A percentile compares a stretch with the other conserved stretches of the same genome.
Conservation (phyloP, 2,888 invertebrate genomes). For the Cheilosia pagana region DNA sequence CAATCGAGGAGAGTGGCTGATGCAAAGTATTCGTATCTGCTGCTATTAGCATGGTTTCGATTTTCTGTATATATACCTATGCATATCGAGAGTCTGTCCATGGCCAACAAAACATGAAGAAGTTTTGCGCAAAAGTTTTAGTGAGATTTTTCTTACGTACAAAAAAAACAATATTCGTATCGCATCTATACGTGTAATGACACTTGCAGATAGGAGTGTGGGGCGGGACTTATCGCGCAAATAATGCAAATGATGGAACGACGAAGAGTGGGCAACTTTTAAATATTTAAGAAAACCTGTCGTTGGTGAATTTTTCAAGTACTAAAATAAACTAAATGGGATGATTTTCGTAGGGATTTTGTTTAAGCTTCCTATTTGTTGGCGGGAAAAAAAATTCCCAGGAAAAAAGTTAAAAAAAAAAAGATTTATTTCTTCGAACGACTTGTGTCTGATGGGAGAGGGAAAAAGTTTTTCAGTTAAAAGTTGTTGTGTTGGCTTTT, state of each 20-base stretch:
- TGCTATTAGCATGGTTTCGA: conserved; percentile 52
- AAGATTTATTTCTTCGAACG: conserved; percentile 65
- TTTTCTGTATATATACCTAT: conserved; percentile 14
- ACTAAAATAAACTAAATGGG: conserved; percentile 41
- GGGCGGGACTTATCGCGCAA: not conserved
- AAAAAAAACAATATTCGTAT: not conserved
- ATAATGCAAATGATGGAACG: conserved; percentile 58
- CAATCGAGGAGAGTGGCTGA: not conserved
- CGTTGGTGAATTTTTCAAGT: conserved; percentile 45
- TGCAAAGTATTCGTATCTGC: conserved; percentile 13
- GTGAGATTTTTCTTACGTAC: conserved; percentile 9
- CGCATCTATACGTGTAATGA: not conserved
- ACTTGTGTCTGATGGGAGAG: conserved; percentile 48
- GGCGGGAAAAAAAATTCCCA: not conserved
- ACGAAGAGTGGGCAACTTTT: conserved; percentile 6
- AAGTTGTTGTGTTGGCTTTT: conserved; percentile 58
- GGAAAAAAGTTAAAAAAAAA: conserved; percentile 31
- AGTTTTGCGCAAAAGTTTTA: conserved; percentile 41
- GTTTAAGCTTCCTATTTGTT: conserved; percentile 31
- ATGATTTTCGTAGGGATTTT: not conserved
- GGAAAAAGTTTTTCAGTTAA: conserved; percentile 69
- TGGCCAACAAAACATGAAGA: conserved; percentile 15
- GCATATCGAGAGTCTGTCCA: not conserved
- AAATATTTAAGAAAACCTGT: conserved; percentile 44
- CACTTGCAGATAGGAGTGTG: too few species aligned